These are phyloP conservation scores for Fregetta grallaria DNA, from an alignment of 2,113 vertebrate species.

Conservation along the genomic window DNA sequence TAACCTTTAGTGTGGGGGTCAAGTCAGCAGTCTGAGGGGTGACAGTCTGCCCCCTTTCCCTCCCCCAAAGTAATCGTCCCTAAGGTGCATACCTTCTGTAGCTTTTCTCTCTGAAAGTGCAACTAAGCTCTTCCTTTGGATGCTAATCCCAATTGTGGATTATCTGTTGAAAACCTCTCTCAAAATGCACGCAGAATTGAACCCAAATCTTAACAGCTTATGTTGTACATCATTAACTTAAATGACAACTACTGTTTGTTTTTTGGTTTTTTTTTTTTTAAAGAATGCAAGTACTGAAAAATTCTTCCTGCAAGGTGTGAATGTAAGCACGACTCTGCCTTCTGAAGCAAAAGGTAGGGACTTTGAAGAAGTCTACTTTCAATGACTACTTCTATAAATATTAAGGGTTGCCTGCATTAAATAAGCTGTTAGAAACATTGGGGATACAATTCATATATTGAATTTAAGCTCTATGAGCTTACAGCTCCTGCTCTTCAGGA, in stretches of 20 bases:
- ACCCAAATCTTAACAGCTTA: background rate
- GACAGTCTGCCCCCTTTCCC: background rate
- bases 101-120: background rate
- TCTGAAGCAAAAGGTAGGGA: slow-evolving; percentile 72
- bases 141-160: background rate
- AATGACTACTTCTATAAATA: background rate
- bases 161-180: background rate
- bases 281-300: slow-evolving; percentile 71
- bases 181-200: background rate
- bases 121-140: background rate
- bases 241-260: background rate
- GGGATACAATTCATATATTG: background rate
- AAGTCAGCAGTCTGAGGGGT: background rate
- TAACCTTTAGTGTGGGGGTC: background rate
- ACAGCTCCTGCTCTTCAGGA: background rate
- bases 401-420: background rate
- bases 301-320: slow-evolving; percentile 71
- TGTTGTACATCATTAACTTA: background rate
- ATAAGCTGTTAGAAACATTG: background rate
- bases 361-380: background rate
- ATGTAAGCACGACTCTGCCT: slow-evolving; percentile 55
- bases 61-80: background rate
- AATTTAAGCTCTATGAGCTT: background rate
- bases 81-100: background rate
- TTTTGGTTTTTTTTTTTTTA: background rate